These are phyloP conservation scores for Idris sp. DNA, from an alignment of 1,140 invertebrate species.

Conservation along the genomic window DNA sequence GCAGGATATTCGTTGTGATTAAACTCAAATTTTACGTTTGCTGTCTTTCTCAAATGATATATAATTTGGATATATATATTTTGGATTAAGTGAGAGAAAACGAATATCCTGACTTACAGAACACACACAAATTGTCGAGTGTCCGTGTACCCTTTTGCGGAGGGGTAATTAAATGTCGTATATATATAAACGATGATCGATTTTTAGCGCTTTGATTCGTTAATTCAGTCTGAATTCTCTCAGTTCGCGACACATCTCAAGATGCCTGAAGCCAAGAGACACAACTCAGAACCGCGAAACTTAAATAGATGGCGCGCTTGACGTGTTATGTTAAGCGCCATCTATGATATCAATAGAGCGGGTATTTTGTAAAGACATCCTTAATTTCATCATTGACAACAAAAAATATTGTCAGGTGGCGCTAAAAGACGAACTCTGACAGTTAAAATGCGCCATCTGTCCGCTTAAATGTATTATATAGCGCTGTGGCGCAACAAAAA, in stretches of 20 bases:
- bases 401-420: too few relatives aligned
- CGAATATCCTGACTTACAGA: slow-evolving; percentile 15
- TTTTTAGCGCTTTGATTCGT: slow-evolving; percentile 73
- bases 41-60: background rate
- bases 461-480: background rate
- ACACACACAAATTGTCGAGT: slow-evolving; percentile 46
- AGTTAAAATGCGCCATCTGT: background rate
- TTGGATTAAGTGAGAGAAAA: too few relatives aligned
- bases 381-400: too few relatives aligned
- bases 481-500: background rate
- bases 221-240: slow-evolving; percentile 77
- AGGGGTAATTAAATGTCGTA: slow-evolving; percentile 22
- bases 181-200: slow-evolving; percentile 52
- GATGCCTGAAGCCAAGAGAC: slow-evolving; percentile 55
- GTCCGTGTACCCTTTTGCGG: slow-evolving; percentile 18
- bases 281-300: slow-evolving; percentile 30
- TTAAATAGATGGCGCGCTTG: background rate
- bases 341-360: background rate
- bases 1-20: slow-evolving; percentile 4
- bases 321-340: background rate
- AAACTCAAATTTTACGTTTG: too few relatives aligned
- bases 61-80: too few relatives aligned
- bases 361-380: slow-evolving; percentile 1
- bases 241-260: slow-evolving; percentile 67
- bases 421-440: too few relatives aligned